Conservation (phyloP, 2,797 vertebrate species). For the Mallotus villosus region DNA sequence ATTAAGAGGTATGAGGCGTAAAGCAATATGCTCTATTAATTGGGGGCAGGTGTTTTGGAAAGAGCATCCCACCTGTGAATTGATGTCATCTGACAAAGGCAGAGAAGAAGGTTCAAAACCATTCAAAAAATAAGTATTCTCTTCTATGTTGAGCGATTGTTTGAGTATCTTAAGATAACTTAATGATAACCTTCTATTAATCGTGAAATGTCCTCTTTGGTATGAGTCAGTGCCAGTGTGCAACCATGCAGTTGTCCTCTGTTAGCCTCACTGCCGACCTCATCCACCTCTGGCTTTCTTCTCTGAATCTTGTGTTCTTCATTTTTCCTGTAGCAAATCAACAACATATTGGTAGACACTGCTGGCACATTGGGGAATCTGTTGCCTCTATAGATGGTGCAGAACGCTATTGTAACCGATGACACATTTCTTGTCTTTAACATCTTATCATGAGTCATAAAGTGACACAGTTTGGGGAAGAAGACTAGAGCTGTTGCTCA, state of each 20-base stretch:
- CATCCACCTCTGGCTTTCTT: neutral
- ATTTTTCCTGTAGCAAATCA: conserved; percentile 16
- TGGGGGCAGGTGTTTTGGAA: conserved; percentile 31
- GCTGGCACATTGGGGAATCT: neutral
- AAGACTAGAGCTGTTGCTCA: conserved; percentile 1
- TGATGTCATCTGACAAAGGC: neutral
- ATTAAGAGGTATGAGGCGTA: conserved; percentile 4
- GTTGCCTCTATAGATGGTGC: neutral
- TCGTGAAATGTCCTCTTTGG: conserved; percentile 41
- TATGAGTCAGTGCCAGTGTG: conserved; percentile 43
- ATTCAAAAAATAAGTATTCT: too few relatives aligned
- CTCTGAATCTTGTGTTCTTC: conserved; percentile 29
- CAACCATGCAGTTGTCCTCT: conserved; percentile 30
- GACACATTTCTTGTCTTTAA: neutral
- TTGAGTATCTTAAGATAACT: conserved; percentile 13
- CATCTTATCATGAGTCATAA: neutral
- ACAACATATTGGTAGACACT: conserved; percentile 36
- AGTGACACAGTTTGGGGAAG: neutral
- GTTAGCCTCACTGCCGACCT: conserved; percentile 24
- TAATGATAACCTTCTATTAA: conserved; percentile 33
- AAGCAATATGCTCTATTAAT: conserved; percentile 5
- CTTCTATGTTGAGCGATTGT: neutral
- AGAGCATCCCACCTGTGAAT: conserved; percentile 12
- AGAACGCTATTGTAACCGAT: neutral
- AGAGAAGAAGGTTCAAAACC: too few relatives aligned